These are phyloP conservation scores for Brachypodius melanocephalos DNA, from an alignment of 2,113 vertebrate genomes.

Conservation along the genomic window DNA sequence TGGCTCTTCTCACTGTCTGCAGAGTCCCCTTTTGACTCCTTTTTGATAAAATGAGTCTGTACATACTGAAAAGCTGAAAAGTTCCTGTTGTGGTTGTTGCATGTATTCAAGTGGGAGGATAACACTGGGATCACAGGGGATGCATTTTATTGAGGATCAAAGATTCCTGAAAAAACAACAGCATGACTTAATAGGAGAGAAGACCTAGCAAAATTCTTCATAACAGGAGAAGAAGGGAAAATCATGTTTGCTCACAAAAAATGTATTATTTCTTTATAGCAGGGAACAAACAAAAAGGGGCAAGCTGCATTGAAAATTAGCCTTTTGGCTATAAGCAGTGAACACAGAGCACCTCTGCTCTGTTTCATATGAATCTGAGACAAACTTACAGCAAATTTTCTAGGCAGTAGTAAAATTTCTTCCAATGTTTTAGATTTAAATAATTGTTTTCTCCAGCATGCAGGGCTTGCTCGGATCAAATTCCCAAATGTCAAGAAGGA, in stretches of 20 bases:
- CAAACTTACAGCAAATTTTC: neutral
- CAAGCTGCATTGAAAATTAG: neutral
- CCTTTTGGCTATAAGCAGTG: neutral
- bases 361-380: neutral
- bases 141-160: neutral
- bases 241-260: neutral
- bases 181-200: neutral
- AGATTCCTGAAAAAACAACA: neutral
- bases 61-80: neutral
- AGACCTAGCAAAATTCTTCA: neutral
- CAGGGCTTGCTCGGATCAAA: slow-evolving; percentile 73
- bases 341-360: neutral
- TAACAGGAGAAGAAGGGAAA: neutral
- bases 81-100: neutral
- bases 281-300: neutral
- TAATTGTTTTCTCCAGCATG: slow-evolving; percentile 77
- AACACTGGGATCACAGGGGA: neutral
- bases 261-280: neutral
- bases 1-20: neutral
- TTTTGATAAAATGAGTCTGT: neutral
- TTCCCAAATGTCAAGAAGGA: slow-evolving; percentile 84
- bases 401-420: neutral
- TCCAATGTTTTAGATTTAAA: neutral
- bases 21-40: neutral
- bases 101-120: neutral